phyloP scores from a whole-genome alignment of 2,888 invertebrate species.

The Thera obeliscata region DNA sequence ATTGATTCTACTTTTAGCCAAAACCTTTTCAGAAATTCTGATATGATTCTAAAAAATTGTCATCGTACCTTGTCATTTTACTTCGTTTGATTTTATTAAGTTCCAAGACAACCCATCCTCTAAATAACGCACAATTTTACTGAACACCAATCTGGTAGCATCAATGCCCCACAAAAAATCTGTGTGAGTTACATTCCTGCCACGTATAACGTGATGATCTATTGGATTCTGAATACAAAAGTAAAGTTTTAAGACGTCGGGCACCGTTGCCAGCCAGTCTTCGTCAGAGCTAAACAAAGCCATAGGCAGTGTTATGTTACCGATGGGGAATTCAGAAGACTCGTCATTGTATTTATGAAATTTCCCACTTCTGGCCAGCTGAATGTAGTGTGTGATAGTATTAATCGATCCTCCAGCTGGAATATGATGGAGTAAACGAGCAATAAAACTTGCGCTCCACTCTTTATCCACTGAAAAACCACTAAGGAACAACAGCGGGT shows the following conservation, averaged over 20 bases:
- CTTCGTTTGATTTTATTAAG: constrained; percentile 36
- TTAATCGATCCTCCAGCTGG: constrained; percentile 69
- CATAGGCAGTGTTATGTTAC: constrained; percentile 57
- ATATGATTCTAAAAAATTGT: too few relatives aligned
- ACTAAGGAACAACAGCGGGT: constrained; percentile 65
- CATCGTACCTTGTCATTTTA: background rate
- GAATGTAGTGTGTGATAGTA: constrained; percentile 67
- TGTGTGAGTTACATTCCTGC: constrained; percentile 59
- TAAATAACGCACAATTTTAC: constrained; percentile 58
- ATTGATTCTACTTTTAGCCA: too few relatives aligned
- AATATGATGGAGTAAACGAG: constrained; percentile 58
- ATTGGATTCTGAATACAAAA: constrained; percentile 60
- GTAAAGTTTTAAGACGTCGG: constrained; percentile 60
- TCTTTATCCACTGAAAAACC: constrained; percentile 48
- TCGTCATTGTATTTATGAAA: constrained; percentile 60
- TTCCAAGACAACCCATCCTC: constrained; percentile 44
- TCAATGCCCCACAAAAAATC: constrained; percentile 65
- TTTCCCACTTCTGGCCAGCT: constrained; percentile 57
- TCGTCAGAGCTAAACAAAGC: constrained; percentile 63
- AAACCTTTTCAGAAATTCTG: too few relatives aligned
- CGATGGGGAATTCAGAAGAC: constrained; percentile 51
- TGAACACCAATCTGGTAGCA: constrained; percentile 54
- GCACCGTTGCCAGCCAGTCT: constrained; percentile 60
- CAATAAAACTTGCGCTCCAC: constrained; percentile 54
- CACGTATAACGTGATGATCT: constrained; percentile 61